Evolutionary conservation across 2,888 invertebrate genomes (phyloP).

Genomic region (Mythimna albipuncta): DNA sequence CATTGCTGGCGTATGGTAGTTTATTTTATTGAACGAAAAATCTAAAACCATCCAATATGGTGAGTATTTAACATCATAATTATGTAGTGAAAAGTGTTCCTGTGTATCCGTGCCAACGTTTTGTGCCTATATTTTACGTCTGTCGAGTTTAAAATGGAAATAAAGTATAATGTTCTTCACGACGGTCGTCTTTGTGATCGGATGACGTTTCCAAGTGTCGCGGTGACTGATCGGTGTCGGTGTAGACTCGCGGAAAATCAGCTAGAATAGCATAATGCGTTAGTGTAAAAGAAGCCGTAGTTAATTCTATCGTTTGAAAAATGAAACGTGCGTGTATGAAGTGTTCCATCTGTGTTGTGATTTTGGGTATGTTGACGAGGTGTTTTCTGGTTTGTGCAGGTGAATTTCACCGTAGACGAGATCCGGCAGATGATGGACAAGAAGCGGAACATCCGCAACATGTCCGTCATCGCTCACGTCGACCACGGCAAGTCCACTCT

Average conservation of each 20-base stretch:
- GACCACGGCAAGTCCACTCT: conserved; percentile 99
- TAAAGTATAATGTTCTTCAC: conserved; percentile 70
- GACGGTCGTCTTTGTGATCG: conserved; percentile 81
- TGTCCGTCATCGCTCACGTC: conserved; percentile 99
- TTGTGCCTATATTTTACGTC: conserved; percentile 78
- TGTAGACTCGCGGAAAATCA: conserved; percentile 50
- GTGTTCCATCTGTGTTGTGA: conserved; percentile 80
- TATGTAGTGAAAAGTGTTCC: conserved; percentile 77
- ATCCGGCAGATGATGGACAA: conserved; percentile 99
- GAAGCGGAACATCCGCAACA: conserved; percentile 99
- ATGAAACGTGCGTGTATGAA: conserved; percentile 81
- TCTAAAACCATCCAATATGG: conserved; percentile 96
- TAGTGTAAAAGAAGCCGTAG: conserved; percentile 8
- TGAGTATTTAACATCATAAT: conserved; percentile 88
- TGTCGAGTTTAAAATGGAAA: conserved; percentile 68
- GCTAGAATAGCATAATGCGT: conserved; percentile 19
- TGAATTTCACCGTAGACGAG: conserved; percentile 99
- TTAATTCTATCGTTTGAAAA: conserved; percentile 45
- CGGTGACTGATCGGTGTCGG: conserved; percentile 75
- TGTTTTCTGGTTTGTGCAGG: conserved; percentile 92
- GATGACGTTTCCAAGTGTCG: conserved; percentile 87
- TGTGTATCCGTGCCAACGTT: conserved; percentile 71
- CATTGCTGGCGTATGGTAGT: conserved; percentile 96
- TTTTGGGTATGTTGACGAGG: conserved; percentile 76
- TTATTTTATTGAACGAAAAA: conserved; percentile 93